Conservation (phyloP, 1,140 invertebrate genomes). For the Heliconius eleuchia region DNA sequence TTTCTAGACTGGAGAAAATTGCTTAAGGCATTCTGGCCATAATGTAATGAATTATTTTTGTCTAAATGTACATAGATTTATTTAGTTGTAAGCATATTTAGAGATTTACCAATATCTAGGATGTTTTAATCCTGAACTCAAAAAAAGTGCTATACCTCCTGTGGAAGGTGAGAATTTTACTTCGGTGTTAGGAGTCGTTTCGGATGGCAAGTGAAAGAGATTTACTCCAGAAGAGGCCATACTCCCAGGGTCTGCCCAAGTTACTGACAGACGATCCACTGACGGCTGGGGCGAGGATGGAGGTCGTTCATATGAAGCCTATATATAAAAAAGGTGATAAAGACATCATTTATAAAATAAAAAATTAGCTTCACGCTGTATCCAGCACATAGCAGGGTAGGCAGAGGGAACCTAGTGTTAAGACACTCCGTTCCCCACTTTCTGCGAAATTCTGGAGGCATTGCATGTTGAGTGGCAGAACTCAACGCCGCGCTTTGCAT, state of each 20-base stretch:
- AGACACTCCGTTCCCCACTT: too few species aligned
- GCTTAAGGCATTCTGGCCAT: too few species aligned
- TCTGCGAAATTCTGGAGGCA: too few species aligned
- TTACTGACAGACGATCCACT: constrained; percentile 86
- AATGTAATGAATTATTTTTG: too few species aligned
- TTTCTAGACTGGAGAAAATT: too few species aligned
- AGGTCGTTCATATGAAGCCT: constrained; percentile 71
- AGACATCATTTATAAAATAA: neutral
- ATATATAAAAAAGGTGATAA: neutral
- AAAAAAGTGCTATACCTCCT: constrained; percentile 48
- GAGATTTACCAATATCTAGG: neutral
- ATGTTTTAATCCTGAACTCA: neutral
- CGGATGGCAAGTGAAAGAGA: constrained; percentile 64
- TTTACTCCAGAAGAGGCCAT: constrained; percentile 73
- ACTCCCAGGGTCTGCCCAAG: constrained; percentile 83
- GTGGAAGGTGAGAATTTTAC: constrained; percentile 64
- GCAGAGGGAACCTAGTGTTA: too few species aligned
- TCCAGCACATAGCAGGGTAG: too few species aligned
- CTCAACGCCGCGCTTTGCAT: too few species aligned
- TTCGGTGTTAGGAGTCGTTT: constrained; percentile 56
- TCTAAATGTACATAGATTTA: too few species aligned
- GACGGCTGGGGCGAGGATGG: constrained; percentile 85
- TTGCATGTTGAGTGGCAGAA: too few species aligned
- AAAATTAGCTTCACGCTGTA: too few species aligned
- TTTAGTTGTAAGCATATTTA: too few species aligned